Percentiles rank a stretch among this genome's conserved stretches.
Evolutionary conservation across 2,797 vertebrate species (phyloP).

Genomic region (Phalanger gymnotis): DNA sequence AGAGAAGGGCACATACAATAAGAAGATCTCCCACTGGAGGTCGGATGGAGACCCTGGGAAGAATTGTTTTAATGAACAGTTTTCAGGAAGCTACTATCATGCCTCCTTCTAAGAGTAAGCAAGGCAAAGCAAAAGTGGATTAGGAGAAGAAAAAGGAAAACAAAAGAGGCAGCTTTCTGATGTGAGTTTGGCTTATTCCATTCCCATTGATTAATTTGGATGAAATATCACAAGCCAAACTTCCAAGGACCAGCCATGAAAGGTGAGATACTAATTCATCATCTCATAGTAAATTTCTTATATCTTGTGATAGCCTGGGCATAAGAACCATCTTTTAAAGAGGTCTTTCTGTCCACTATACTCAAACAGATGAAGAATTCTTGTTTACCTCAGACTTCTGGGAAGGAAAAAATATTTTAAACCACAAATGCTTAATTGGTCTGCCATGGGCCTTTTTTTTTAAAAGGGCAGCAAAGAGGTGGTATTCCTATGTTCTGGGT

Average conservation of each 20-base stretch:
- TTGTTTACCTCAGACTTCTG: not conserved
- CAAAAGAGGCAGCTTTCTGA: not conserved
- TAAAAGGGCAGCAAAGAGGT: not conserved
- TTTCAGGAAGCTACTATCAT: slow-evolving; percentile 48
- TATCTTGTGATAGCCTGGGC: not conserved
- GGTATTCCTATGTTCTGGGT: slow-evolving; percentile 14
- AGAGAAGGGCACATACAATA: not conserved
- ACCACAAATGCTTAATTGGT: not conserved
- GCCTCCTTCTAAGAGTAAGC: slow-evolving; percentile 38
- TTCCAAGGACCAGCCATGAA: slow-evolving; percentile 79
- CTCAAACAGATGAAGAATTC: slow-evolving; percentile 52
- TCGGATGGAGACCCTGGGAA: slow-evolving; percentile 61
- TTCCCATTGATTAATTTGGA: slow-evolving; percentile 64
- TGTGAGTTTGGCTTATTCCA: not conserved
- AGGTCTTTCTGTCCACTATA: slow-evolving; percentile 48
- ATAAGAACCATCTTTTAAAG: slow-evolving; percentile 47
- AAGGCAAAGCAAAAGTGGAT: slow-evolving; percentile 31
- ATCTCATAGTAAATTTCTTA: not conserved
- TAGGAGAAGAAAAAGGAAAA: not conserved
- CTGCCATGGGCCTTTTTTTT: not conserved
- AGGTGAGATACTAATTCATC: slow-evolving; percentile 81
- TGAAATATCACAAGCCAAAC: slow-evolving; percentile 46
- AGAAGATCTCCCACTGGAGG: slow-evolving; percentile 65
- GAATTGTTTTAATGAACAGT: slow-evolving; percentile 58
- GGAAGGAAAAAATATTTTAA: not conserved